Percentiles rank a stretch among this genome's conserved stretches.
These are phyloP conservation scores for Mystacornis crossleyi DNA, from an alignment of 2,113 vertebrate species.

Conservation along the genomic window DNA sequence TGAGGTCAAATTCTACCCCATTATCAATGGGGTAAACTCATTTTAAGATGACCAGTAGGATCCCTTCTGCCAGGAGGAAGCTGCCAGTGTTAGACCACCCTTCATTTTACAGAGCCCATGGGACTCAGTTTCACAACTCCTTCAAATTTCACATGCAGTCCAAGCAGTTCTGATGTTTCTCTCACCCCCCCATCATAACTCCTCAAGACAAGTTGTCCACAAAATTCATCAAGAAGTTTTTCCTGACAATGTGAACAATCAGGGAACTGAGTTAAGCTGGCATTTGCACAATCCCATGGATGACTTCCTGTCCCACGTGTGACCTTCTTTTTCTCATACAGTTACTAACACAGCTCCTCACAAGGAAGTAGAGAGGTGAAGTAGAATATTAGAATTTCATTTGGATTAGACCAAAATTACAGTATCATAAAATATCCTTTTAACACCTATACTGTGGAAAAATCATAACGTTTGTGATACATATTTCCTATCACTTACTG, in stretches of 20 bases:
- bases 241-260: not conserved
- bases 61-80: not conserved
- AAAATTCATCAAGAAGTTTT: not conserved
- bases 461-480: not conserved
- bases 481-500: not conserved
- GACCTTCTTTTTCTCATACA: not conserved
- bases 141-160: not conserved
- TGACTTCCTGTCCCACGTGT: not conserved
- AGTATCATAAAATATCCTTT: not conserved
- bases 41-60: not conserved
- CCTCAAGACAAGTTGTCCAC: not conserved
- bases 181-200: accelerated
- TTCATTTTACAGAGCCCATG: not conserved
- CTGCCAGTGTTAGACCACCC: not conserved
- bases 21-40: not conserved
- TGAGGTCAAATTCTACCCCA: not conserved
- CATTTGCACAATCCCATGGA: not conserved
- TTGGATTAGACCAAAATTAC: not conserved
- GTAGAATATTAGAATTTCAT: not conserved
- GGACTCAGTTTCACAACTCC: not conserved
- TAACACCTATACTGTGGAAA: not conserved
- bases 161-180: not conserved
- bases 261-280: not conserved
- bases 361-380: not conserved
- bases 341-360: not conserved